These are phyloP conservation scores for Balearica regulorum DNA, from an alignment of 2,797 vertebrate genomes.

Conservation along the genomic window DNA sequence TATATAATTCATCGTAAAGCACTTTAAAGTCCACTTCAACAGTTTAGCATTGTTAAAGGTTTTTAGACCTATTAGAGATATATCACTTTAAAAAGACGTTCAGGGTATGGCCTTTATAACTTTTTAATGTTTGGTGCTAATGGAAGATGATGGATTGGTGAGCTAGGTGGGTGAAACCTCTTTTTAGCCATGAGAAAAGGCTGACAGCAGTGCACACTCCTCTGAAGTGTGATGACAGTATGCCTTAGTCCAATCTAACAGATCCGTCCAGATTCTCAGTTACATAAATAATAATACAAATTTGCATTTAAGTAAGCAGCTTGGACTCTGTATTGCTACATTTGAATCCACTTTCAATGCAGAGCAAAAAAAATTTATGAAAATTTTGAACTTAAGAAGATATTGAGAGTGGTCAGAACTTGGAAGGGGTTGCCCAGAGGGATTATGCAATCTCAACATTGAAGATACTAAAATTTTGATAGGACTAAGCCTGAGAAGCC, in stretches of 20 bases:
- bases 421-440: not conserved
- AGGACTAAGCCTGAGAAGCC: not conserved
- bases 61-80: not conserved
- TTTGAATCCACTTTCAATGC: not conserved
- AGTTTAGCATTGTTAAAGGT: not conserved
- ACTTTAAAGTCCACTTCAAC: conserved; percentile 1
- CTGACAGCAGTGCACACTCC: not conserved
- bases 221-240: not conserved
- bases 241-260: not conserved
- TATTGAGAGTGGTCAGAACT: not conserved
- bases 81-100: not conserved
- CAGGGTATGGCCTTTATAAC: not conserved
- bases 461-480: not conserved
- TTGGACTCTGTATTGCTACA: not conserved
- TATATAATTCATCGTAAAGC: not conserved
- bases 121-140: not conserved
- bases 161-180: not conserved
- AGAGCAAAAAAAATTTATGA: not conserved
- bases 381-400: not conserved
- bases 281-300: not conserved
- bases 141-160: not conserved
- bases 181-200: not conserved
- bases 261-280: not conserved
- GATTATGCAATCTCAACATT: not conserved
- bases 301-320: not conserved